phyloP scores from a whole-genome alignment of 2,888 invertebrate genomes.

The Acronicta aceris region DNA sequence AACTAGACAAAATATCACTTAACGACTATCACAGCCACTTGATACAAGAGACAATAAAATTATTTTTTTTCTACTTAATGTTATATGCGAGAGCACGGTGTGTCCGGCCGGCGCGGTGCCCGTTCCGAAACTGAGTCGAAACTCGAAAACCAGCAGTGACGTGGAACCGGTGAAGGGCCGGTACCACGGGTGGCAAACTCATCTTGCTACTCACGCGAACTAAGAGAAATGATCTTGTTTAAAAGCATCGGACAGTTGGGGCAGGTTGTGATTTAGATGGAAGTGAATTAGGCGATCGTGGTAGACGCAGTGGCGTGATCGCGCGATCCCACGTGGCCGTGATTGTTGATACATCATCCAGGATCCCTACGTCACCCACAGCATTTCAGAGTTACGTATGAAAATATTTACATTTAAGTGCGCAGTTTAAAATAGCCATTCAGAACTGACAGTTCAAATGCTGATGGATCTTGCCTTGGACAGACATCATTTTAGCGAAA shows the following conservation, averaged over 20 bases:
- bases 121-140: conserved; percentile 74
- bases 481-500: conserved; percentile 20
- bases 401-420: conserved; percentile 18
- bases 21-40: conserved; percentile 74
- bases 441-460: conserved; percentile 5
- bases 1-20: conserved; percentile 73
- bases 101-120: conserved; percentile 70
- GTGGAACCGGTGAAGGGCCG: conserved; percentile 57
- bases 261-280: conserved; percentile 18
- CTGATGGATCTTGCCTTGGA: conserved; percentile 27
- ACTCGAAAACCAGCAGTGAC: conserved; percentile 53
- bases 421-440: conserved; percentile 7
- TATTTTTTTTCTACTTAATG: conserved; percentile 37
- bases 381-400: conserved; percentile 19
- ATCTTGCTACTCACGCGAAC: conserved; percentile 39
- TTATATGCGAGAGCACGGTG: conserved; percentile 50
- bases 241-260: conserved; percentile 31
- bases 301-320: conserved; percentile 59
- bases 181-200: conserved; percentile 57
- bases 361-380: conserved; percentile 37
- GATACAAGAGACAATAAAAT: conserved; percentile 50
- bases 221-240: conserved; percentile 14
- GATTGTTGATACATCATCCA: conserved; percentile 37
- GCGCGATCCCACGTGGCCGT: conserved; percentile 49
- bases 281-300: conserved; percentile 41